Evolutionary conservation across 2,797 vertebrate species (phyloP).

Genomic region (Parauchenoglanis punctatus): DNA sequence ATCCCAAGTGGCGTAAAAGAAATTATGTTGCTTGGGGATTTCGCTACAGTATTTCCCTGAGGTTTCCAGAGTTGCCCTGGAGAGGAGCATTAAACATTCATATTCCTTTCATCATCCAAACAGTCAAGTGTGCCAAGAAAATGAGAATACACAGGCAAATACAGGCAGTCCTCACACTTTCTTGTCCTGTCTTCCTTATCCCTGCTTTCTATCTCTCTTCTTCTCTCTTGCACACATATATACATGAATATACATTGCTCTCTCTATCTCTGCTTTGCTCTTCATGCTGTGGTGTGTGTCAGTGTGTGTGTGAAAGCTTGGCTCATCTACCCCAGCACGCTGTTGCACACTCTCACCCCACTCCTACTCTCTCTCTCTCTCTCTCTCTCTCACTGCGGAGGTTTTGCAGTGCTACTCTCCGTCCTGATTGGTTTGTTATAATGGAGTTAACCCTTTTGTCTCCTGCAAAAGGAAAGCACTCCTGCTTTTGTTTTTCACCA

Average conservation of each 20-base stretch:
- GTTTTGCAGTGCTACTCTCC: constrained; percentile 85
- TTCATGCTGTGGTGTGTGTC: constrained; percentile 41
- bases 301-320: constrained; percentile 41
- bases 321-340: constrained; percentile 53
- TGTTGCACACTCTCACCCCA: constrained; percentile 63
- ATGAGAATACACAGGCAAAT: constrained; percentile 44
- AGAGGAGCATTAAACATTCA: constrained; percentile 41
- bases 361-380: constrained; percentile 45
- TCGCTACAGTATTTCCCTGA: constrained; percentile 36
- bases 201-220: constrained; percentile 28
- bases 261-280: constrained; percentile 46
- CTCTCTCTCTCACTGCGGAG: constrained; percentile 61
- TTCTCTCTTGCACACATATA: constrained; percentile 14
- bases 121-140: constrained; percentile 39
- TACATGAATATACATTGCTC: constrained; percentile 41
- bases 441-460: constrained; percentile 73
- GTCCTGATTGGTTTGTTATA: constrained; percentile 87
- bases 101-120: constrained; percentile 42
- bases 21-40: constrained; percentile 29
- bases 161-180: constrained; percentile 43
- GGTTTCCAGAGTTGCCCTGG: constrained; percentile 38
- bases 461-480: constrained; percentile 42
- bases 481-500: constrained; percentile 50
- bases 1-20: constrained; percentile 44
- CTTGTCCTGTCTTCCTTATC: constrained; percentile 38